Evolutionary conservation across 1,140 invertebrate genomes (phyloP).

Genomic region (Pinna nobilis): DNA sequence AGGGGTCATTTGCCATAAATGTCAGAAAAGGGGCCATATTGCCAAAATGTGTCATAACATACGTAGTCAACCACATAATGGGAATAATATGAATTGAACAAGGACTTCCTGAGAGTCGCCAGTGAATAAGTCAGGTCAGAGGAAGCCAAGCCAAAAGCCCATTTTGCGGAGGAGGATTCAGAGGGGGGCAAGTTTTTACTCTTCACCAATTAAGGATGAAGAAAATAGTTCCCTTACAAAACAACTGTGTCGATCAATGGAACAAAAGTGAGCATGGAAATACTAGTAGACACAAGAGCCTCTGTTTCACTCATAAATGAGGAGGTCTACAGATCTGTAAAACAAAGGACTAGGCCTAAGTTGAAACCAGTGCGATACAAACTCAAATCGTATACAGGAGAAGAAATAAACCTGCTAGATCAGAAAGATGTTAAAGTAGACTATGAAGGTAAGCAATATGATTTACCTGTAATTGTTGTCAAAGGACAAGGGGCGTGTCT

Average conservation of each 20-base stretch:
- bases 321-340: conserved; percentile 7
- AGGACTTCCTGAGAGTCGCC: background rate
- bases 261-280: conserved; percentile 18
- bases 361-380: conserved; percentile 5
- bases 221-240: conserved; percentile 4
- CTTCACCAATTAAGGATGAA: conserved; percentile 8
- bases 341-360: background rate
- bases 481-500: conserved; percentile 30
- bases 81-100: background rate
- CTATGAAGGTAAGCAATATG: background rate
- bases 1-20: conserved; percentile 28
- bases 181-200: background rate
- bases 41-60: conserved; percentile 34
- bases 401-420: conserved; percentile 30
- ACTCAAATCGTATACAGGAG: conserved; percentile 40
- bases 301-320: conserved; percentile 30
- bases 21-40: conserved; percentile 26
- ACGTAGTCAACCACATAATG: background rate
- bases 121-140: background rate
- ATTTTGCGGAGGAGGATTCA: background rate
- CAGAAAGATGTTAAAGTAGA: conserved; percentile 21
- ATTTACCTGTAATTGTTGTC: conserved; percentile 23
- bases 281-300: conserved; percentile 44
- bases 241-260: conserved; percentile 19
- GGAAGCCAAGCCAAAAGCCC: conserved; percentile 3